A percentile compares a stretch with the other conserved stretches of the same genome.
These are phyloP conservation scores for Agelastica alni DNA, from an alignment of 2,888 invertebrate species.

Conservation along the genomic window DNA sequence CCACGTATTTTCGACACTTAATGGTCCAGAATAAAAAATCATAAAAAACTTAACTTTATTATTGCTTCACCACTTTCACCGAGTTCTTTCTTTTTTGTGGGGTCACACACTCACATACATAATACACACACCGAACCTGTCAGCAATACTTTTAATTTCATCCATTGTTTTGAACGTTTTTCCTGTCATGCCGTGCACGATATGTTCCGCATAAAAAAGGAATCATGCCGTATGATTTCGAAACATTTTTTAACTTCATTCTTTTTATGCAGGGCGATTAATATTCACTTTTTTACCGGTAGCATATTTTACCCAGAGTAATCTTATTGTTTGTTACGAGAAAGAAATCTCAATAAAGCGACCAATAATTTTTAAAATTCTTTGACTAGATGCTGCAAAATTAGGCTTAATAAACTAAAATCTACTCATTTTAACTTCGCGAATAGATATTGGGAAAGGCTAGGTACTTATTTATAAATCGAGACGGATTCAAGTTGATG, in stretches of 20 bases:
- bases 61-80: constrained; percentile 1
- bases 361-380: not conserved
- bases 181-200: constrained; percentile 14
- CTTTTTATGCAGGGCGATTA: not conserved
- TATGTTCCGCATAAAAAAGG: constrained; percentile 15
- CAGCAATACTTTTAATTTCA: constrained; percentile 23
- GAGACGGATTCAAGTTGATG: too few relatives aligned
- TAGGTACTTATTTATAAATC: too few relatives aligned
- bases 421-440: too few relatives aligned
- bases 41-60: constrained; percentile 1
- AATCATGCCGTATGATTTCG: constrained; percentile 22
- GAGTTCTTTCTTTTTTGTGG: constrained; percentile 11
- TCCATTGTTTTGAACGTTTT: constrained; percentile 20
- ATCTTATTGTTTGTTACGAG: too few relatives aligned
- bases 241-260: constrained; percentile 12
- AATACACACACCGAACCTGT: constrained; percentile 17
- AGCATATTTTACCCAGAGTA: too few relatives aligned
- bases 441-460: too few relatives aligned
- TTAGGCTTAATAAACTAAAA: too few relatives aligned
- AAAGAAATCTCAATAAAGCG: too few relatives aligned
- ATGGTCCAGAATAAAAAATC: too few relatives aligned
- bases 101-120: too few relatives aligned
- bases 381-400: too few relatives aligned
- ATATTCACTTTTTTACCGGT: not conserved
- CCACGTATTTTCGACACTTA: too few relatives aligned